Percentiles rank a stretch among this genome's conserved stretches.
These are phyloP conservation scores for Calidris pugnax DNA, from an alignment of 2,113 vertebrate genomes.

Conservation along the genomic window DNA sequence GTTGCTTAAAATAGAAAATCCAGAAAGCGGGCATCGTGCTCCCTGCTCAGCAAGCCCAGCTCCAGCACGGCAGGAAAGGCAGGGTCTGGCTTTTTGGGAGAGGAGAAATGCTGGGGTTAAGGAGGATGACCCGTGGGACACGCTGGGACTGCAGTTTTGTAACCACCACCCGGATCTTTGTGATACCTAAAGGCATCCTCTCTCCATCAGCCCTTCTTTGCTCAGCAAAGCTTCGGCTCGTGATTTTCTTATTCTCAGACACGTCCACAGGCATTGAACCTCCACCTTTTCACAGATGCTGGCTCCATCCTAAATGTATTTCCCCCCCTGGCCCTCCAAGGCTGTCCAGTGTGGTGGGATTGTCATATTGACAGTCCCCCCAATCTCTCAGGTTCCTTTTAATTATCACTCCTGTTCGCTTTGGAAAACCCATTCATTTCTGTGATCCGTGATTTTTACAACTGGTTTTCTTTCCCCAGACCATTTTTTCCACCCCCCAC, in stretches of 20 bases:
- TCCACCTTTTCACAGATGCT: background rate
- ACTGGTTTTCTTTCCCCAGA: background rate
- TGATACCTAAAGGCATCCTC: background rate
- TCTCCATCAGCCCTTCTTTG: background rate
- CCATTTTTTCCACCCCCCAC: background rate
- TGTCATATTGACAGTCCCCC: background rate
- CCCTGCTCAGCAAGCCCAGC: background rate
- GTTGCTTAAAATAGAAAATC: conserved; percentile 51
- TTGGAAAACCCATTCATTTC: background rate
- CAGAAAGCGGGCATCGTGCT: background rate
- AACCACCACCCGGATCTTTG: background rate
- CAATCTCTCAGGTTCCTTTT: background rate
- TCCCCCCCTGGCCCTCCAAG: background rate
- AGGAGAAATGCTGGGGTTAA: background rate
- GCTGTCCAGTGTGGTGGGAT: background rate
- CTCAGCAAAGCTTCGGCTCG: background rate
- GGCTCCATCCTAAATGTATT: background rate
- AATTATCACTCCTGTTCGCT: background rate
- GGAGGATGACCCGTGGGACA: background rate
- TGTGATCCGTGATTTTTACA: background rate
- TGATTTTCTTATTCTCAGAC: background rate
- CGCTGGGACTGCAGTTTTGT: background rate
- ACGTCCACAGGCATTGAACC: background rate
- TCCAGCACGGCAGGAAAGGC: background rate
- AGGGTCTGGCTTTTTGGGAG: background rate